phyloP scores from a whole-genome alignment of 2,113 vertebrate species.

The Solea solea region DNA sequence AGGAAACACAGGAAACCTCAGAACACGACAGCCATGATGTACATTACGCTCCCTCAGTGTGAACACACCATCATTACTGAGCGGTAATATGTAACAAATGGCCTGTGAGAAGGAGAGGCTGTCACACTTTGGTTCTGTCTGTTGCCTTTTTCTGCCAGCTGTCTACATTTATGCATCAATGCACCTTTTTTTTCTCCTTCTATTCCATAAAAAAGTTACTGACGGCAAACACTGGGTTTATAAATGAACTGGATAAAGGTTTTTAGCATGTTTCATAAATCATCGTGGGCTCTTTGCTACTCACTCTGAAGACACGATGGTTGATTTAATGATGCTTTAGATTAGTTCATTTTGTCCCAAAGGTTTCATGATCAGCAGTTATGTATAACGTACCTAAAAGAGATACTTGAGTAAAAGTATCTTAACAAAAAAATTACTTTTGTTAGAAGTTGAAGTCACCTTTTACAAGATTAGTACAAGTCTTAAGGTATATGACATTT shows the following conservation, averaged over 20 bases:
- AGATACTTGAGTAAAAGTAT: too few species aligned
- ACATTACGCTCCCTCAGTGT: conserved; percentile 7
- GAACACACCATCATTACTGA: conserved; percentile 16
- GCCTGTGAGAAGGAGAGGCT: conserved; percentile 19
- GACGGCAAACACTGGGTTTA: conserved; percentile 5
- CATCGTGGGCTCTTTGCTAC: not conserved
- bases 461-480: too few species aligned
- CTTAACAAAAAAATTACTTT: too few species aligned
- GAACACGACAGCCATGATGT: conserved; percentile 17
- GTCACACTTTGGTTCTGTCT: conserved; percentile 17
- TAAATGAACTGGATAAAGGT: conserved; percentile 10
- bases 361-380: not conserved
- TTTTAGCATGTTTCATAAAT: conserved; percentile 5
- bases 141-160: conserved; percentile 30
- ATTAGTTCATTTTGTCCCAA: conserved; percentile 17
- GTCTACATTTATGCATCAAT: conserved; percentile 41
- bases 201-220: conserved; percentile 6
- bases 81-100: conserved; percentile 24
- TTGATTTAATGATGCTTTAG: conserved; percentile 18
- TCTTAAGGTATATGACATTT: too few species aligned
- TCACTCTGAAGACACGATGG: conserved; percentile 17
- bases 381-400: too few species aligned
- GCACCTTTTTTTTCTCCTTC: conserved; percentile 12
- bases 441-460: too few species aligned
- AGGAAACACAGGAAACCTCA: conserved; percentile 13